Evolutionary conservation across 2,797 vertebrate genomes (phyloP), one percentile per base, ranked within the genome.

Genomic region (Lemur catta): DNA sequence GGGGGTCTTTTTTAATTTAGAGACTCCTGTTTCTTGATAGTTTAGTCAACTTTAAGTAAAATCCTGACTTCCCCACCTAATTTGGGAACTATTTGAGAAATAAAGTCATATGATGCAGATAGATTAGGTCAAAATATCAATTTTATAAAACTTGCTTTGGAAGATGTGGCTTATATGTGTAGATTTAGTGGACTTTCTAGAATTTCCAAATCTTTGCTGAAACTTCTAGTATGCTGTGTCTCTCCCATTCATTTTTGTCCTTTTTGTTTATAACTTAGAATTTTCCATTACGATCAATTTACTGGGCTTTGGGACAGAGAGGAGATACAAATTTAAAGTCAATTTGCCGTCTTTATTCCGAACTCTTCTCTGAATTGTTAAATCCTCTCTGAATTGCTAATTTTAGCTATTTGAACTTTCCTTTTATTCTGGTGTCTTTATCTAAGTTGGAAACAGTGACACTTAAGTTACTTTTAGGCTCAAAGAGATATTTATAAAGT

Each of bases 401-500:
- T 75, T 71, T 91, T 89, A 84, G 43, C 55, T 24, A 4, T 69
- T 92, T 95, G 67, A 84, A 93, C 46, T 93, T 93, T n/a, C 46
- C 6, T 61, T 88, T 81, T 87, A 46, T 71, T 81, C 4, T 38
- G 20, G 79, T 57, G 46, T 88, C 35, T 92, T 71, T 89, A 48
- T 94, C 50, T 78, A 61, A 63, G 26, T 67, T 90, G 41, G 57
- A 88, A 93, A 87, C 67, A 81, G 59, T 43, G 48, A 89, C 61
- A 59, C 69, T 95, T 95, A 81, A 76, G 30, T 59, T 90, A 57
- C 71, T 84, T 95, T 96, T n/a, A 91, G 85, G 74, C 43, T 97
- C 81, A 93, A 81, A 89, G 81, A 94, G 38, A 28, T 94, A 79
- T 93, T 94, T 94, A 94, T 95, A 55, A 96, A 94, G 52, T 84